Percentiles rank a stretch among this genome's conserved stretches.
Conservation (phyloP, 1,140 invertebrate species). For the Anastatus disparis region DNA sequence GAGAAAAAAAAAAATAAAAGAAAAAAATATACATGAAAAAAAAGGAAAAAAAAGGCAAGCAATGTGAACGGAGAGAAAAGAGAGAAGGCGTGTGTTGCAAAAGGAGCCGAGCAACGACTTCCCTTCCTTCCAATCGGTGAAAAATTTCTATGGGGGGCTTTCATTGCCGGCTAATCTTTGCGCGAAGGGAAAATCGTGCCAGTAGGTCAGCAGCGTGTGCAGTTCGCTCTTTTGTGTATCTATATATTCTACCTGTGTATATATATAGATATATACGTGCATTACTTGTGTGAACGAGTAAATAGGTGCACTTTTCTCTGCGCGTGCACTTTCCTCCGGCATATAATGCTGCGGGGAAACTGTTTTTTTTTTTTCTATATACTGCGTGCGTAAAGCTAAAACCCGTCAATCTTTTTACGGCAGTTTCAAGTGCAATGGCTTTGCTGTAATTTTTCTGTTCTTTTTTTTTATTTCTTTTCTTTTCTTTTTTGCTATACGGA, state of each 20-base stretch:
- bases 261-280: conserved; percentile 20
- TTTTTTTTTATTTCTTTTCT: too few species aligned
- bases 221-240: too few species aligned
- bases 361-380: too few species aligned
- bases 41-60: too few species aligned
- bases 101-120: background rate
- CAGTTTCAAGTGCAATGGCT: background rate
- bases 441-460: background rate
- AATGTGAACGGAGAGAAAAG: conserved; percentile 23
- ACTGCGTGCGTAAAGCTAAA: conserved; percentile 9
- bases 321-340: conserved; percentile 48
- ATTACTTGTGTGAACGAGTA: conserved; percentile 46
- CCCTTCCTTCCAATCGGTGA: conserved; percentile 47
- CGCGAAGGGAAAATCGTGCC: conserved; percentile 56
- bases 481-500: too few species aligned
- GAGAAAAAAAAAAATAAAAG: conserved; percentile 23
- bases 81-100: background rate
- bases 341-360: conserved; percentile 46
- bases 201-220: conserved; percentile 49
- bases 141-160: conserved; percentile 51
- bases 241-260: too few species aligned
- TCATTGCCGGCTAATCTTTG: conserved; percentile 54
- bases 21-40: too few species aligned
- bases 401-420: background rate
- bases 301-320: conserved; percentile 53